A percentile compares a stretch with the other conserved stretches of the same genome.
These are phyloP conservation scores for Semicossyphus pulcher DNA, from an alignment of 2,113 vertebrate species.

Conservation along the genomic window DNA sequence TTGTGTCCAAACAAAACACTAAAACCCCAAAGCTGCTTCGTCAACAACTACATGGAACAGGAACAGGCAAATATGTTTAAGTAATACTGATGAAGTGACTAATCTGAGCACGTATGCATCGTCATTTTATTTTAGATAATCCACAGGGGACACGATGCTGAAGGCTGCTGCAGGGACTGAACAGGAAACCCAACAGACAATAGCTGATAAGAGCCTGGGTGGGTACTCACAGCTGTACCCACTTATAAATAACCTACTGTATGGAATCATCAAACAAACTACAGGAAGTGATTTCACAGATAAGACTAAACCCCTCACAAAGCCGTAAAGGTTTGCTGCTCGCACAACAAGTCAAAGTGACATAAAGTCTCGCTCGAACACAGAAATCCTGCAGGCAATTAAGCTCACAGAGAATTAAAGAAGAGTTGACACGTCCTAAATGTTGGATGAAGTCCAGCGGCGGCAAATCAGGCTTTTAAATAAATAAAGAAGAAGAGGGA, in stretches of 20 bases:
- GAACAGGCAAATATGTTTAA: background rate
- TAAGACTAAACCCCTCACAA: background rate
- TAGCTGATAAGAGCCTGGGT: background rate
- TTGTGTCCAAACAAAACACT: constrained; percentile 6
- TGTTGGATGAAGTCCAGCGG: constrained; percentile 37
- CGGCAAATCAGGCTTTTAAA: constrained; percentile 5
- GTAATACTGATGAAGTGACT: no score
- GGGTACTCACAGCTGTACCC: no score
- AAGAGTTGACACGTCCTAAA: constrained; percentile 39
- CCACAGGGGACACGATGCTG: background rate
- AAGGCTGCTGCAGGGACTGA: background rate
- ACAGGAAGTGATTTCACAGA: background rate
- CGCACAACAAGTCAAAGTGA: constrained; percentile 15
- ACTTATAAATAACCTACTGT: background rate
- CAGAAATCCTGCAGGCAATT: constrained; percentile 48
- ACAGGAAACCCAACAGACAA: background rate
- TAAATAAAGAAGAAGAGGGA: background rate
- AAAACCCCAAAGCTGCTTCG: background rate
- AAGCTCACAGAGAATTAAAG: constrained; percentile 20
- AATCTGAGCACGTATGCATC: background rate
- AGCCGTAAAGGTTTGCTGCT: constrained; percentile 7
- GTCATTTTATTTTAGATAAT: background rate
- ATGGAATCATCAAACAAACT: background rate
- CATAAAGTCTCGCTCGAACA: constrained; percentile 2
- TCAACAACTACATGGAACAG: background rate